Evolutionary conservation across 2,797 vertebrate genomes (phyloP).

Genomic region (Synaphobranchus kaupii): DNA sequence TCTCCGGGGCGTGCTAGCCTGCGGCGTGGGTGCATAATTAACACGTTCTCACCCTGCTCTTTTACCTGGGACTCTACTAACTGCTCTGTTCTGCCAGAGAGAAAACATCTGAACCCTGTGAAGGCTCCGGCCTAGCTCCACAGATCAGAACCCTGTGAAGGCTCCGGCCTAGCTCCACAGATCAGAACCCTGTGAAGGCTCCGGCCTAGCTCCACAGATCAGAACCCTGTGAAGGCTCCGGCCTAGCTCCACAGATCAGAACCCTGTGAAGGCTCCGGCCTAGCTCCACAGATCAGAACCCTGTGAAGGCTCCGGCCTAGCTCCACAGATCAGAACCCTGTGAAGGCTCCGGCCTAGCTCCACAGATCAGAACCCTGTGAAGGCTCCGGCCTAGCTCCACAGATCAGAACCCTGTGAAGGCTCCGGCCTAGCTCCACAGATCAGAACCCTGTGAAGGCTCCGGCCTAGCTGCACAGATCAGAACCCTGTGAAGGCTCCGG

Average conservation of each 20-base stretch:
- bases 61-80: not conserved
- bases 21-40: slow-evolving; percentile 1
- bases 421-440: slow-evolving; percentile 9
- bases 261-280: slow-evolving; percentile 33
- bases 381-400: slow-evolving; percentile 29
- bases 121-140: slow-evolving; percentile 28
- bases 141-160: slow-evolving; percentile 17
- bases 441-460: slow-evolving; percentile 28
- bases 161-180: slow-evolving; percentile 21
- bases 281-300: not conserved
- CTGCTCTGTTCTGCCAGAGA: not conserved
- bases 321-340: not conserved
- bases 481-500: slow-evolving; percentile 33
- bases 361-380: not conserved
- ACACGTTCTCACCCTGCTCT: not conserved
- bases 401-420: slow-evolving; percentile 22
- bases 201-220: not conserved
- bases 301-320: slow-evolving; percentile 32
- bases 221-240: slow-evolving; percentile 32
- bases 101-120: not conserved
- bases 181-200: slow-evolving; percentile 27
- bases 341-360: slow-evolving; percentile 31
- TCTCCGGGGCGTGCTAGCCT: slow-evolving; percentile 12
- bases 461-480: not conserved
- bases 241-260: not conserved